Percentiles rank a stretch among this genome's conserved stretches.
Evolutionary conservation across 2,888 invertebrate species (phyloP).

Genomic region (Tachina grossa): DNA sequence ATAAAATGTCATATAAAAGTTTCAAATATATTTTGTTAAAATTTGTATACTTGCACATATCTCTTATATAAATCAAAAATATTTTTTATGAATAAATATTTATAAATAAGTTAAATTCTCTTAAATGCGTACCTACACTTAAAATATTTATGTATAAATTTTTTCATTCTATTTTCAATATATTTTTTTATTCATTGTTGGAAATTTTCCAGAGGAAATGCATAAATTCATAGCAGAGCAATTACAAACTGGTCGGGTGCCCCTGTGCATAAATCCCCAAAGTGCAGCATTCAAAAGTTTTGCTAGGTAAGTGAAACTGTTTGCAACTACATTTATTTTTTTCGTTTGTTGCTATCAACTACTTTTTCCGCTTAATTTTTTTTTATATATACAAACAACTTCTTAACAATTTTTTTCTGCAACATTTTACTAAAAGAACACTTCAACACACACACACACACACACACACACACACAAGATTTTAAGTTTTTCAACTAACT

Average conservation of each 20-base stretch:
- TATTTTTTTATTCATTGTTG: conserved; percentile 10
- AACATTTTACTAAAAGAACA: conserved; percentile 6
- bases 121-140: neutral
- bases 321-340: conserved; percentile 26
- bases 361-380: conserved; percentile 25
- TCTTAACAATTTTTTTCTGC: conserved; percentile 23
- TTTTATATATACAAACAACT: conserved; percentile 27
- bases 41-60: no score
- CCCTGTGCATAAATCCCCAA: conserved; percentile 99
- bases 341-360: conserved; percentile 5
- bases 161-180: neutral
- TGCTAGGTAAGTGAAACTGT: conserved; percentile 93
- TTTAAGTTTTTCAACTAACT: conserved; percentile 37
- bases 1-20: no score
- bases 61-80: no score
- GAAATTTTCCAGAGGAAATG: conserved; percentile 92
- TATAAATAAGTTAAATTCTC: no score
- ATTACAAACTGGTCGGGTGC: conserved; percentile 96
- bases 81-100: no score
- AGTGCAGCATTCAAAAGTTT: conserved; percentile 99
- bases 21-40: no score
- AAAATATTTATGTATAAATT: neutral
- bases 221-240: conserved; percentile 99
- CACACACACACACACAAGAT: conserved; percentile 20
- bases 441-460: neutral